phyloP scores from a whole-genome alignment of 92 coral and sea anemone genomes.

The Phenganax marumi region DNA sequence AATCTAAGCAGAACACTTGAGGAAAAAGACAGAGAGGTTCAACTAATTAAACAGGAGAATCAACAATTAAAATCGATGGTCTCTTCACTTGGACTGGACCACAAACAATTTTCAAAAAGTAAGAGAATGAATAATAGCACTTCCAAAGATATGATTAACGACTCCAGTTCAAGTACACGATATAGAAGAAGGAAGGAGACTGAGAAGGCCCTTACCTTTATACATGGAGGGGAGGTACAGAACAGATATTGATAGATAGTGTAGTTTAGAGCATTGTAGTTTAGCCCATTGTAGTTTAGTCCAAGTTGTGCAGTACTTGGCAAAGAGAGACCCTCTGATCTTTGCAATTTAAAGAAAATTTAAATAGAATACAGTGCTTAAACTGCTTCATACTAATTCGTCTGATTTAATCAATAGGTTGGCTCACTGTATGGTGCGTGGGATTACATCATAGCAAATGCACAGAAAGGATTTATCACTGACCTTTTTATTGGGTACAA shows the following conservation, averaged over 20 bases:
- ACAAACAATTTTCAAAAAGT: background rate
- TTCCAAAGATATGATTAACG: constrained; percentile 34
- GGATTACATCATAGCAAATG: constrained; percentile 63
- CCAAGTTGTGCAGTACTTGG: background rate
- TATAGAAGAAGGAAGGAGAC: constrained; percentile 56
- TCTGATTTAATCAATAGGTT: background rate
- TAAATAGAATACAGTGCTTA: background rate
- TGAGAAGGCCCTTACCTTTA: constrained; percentile 51
- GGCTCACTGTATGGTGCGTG: constrained; percentile 64
- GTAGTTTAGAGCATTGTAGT: background rate
- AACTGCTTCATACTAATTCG: background rate
- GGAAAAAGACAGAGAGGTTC: background rate
- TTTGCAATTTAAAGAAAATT: background rate
- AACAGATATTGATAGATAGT: background rate
- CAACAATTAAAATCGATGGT: constrained; percentile 50
- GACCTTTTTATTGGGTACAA: constrained; percentile 53
- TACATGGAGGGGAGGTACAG: constrained; percentile 50
- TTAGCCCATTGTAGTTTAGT: constrained; percentile 42
- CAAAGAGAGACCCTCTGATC: background rate
- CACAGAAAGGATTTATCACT: constrained; percentile 56
- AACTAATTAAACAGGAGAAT: constrained; percentile 17
- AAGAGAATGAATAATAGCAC: constrained; percentile 46
- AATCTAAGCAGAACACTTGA: background rate
- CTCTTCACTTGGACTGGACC: constrained; percentile 25
- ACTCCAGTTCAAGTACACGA: constrained; percentile 52